phyloP scores from a whole-genome alignment of 2,113 vertebrate species.

The Anhinga rufa region DNA sequence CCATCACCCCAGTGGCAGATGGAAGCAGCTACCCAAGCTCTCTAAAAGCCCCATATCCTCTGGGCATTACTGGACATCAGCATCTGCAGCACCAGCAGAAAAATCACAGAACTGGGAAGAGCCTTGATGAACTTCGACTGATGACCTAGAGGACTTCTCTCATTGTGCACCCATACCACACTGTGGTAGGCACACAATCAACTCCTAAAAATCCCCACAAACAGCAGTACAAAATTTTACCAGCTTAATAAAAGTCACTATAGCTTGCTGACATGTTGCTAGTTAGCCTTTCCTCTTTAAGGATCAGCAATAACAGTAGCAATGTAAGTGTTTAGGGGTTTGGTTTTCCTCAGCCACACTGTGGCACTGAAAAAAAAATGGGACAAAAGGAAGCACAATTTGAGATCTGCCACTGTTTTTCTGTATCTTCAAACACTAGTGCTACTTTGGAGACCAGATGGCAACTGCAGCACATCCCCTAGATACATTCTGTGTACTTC shows the following conservation, averaged over 20 bases:
- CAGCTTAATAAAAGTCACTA: not conserved
- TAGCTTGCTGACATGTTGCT: not conserved
- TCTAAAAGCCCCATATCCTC: not conserved
- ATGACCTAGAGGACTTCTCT: not conserved
- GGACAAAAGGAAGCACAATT: not conserved
- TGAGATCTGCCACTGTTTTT: not conserved
- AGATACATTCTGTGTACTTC: not conserved
- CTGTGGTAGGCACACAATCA: not conserved
- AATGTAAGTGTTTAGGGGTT: not conserved
- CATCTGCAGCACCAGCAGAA: not conserved
- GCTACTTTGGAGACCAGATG: not conserved
- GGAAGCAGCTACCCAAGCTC: not conserved
- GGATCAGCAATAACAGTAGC: not conserved
- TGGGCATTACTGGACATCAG: not conserved
- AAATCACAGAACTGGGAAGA: not conserved
- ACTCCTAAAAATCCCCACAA: not conserved
- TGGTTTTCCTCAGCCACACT: not conserved
- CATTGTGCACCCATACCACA: not conserved
- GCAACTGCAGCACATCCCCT: not conserved
- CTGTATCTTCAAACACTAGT: not conserved
- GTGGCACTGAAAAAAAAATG: not conserved
- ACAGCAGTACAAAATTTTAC: not conserved
- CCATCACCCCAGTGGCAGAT: not conserved
- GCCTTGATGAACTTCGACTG: not conserved
- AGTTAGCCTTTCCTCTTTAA: not conserved